Conservation (phyloP, 1,140 invertebrate species). For the Trichogramma pretiosum region DNA sequence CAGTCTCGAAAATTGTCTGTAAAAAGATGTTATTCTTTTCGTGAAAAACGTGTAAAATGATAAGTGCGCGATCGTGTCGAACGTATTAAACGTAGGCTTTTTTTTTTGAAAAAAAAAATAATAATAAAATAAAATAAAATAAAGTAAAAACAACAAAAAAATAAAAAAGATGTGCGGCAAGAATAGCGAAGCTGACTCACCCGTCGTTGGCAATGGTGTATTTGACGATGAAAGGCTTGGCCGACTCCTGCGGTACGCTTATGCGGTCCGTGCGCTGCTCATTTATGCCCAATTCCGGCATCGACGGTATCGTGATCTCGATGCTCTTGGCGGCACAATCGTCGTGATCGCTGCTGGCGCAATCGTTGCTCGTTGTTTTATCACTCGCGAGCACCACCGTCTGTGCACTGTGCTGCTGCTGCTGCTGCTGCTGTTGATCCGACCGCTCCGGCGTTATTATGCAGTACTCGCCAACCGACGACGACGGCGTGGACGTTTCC, state of each 20-base stretch:
- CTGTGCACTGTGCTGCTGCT: neutral
- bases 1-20: neutral
- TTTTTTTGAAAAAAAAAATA: neutral
- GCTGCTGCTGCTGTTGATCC: conserved; percentile 2
- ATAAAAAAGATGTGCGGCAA: neutral
- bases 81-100: too few relatives aligned
- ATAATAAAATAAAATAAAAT: neutral
- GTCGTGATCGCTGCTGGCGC: neutral
- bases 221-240: conserved; percentile 9
- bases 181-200: too few relatives aligned
- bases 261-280: conserved; percentile 13
- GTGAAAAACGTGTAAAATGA: too few relatives aligned
- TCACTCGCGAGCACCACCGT: neutral
- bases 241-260: neutral
- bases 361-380: conserved; percentile 20
- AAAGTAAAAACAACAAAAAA: neutral
- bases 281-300: conserved; percentile 15
- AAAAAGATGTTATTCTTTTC: too few relatives aligned
- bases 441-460: neutral
- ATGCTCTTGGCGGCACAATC: conserved; percentile 4
- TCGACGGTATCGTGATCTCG: conserved; percentile 14
- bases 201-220: conserved; percentile 6
- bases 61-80: too few relatives aligned
- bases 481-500: too few relatives aligned
- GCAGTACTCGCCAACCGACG: too few relatives aligned